Base-by-base conservation (phyloP, 2,797 vertebrate species). In the Coluber constrictor region DNA sequence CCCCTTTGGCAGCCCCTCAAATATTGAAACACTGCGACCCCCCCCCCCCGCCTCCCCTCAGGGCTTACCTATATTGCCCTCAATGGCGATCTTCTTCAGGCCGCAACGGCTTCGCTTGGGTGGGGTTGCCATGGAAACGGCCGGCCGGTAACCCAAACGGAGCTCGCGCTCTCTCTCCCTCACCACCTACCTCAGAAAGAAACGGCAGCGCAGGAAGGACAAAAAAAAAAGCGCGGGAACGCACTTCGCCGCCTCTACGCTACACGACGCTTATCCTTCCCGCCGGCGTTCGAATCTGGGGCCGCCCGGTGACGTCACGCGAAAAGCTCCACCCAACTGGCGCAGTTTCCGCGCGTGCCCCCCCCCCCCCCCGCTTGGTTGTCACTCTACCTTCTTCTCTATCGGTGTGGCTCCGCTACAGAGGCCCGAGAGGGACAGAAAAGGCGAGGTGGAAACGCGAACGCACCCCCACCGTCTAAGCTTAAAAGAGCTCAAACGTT, bases 31-130 rank as follows among this genome's bases (percentile, higher is more conserved):
- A 54, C 51, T 10, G 8, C 51, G 55, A 56, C 51, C 9, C 5
- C 13, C n/a, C 0, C 56, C 29, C 27, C n/a, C 0, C 56, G 16
- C 27, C 15, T 2, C 2, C 7, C 47, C 9, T 9, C 12, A 25
- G 20, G 11, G 63, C 98, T 98, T 95, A 99, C 99, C 99, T 59
- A 99, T 99, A 57, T 99, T 99, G 8, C 99, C 99, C 95, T 99
- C 99, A 2, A 99, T 95, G 0, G 99, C 98, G 87, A 99, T 95
- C 90, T 98, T 98, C 95, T 97, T 98, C 56, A 98, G 93, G 88
- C 94, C 95, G 86, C 96, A 96, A 87, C 97, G 10, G 25, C 95
- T 91, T 96, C 98, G 98, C 95, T 99, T 99, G 0, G 98, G 96
- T 1, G 97, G 97, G 0, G 96, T 94, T 51, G 98, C 97, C 99